These are phyloP conservation scores for Gymnothorax reevesii DNA, from an alignment of 2,797 vertebrate genomes.

Conservation along the genomic window DNA sequence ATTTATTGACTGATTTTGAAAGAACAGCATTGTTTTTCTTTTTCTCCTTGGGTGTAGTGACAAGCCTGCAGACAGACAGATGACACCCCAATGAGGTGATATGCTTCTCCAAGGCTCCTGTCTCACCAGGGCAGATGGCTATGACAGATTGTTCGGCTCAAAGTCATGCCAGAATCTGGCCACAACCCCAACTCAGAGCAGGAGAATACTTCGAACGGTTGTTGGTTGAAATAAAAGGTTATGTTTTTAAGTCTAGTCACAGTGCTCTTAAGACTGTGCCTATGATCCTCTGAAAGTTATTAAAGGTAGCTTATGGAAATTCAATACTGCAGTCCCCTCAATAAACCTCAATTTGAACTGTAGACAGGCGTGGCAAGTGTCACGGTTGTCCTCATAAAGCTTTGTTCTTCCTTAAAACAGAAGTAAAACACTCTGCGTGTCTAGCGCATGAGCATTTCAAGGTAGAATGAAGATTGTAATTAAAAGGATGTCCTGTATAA, in stretches of 20 bases:
- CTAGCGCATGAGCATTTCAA: not conserved
- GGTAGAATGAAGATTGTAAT: constrained; percentile 29
- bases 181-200: not conserved
- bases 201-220: not conserved
- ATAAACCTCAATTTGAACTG: constrained; percentile 22
- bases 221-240: not conserved
- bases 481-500: constrained; percentile 40
- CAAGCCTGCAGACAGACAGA: constrained; percentile 45
- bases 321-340: constrained; percentile 28
- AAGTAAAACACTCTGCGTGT: constrained; percentile 30
- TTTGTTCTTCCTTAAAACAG: constrained; percentile 52
- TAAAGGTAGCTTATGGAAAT: constrained; percentile 45
- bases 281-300: constrained; percentile 46
- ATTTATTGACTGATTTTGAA: constrained; percentile 3
- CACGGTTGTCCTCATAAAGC: constrained; percentile 52
- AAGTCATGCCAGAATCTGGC: constrained; percentile 36
- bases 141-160: constrained; percentile 54
- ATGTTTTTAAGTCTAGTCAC: constrained; percentile 17
- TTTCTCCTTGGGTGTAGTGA: constrained; percentile 16
- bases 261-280: constrained; percentile 33
- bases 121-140: constrained; percentile 52
- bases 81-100: constrained; percentile 46
- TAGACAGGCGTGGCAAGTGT: constrained; percentile 38
- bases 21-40: not conserved
- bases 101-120: constrained; percentile 38